Percentiles rank a stretch among this genome's conserved stretches.
phyloP scores from a whole-genome alignment of 2,797 vertebrate genomes.

The Rhynchotus rufescens region DNA sequence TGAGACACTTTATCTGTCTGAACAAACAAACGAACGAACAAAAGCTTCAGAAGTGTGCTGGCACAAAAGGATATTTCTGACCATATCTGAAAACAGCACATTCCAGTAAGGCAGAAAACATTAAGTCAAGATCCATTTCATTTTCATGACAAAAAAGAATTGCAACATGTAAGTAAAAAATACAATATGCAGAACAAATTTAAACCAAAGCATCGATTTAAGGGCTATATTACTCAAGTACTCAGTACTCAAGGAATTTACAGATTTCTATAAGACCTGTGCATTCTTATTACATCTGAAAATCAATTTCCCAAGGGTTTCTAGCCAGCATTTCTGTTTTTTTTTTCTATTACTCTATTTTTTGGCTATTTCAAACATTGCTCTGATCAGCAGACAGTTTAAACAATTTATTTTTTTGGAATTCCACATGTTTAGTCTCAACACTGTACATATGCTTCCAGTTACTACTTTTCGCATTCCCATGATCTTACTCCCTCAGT shows the following conservation, averaged over 20 bases:
- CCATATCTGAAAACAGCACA: background rate
- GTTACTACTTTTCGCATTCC: background rate
- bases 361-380: background rate
- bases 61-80: background rate
- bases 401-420: conserved; percentile 15
- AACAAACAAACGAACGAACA: background rate
- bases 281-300: background rate
- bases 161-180: background rate
- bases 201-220: background rate
- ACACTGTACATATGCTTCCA: background rate
- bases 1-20: background rate
- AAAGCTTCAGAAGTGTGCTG: background rate
- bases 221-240: background rate
- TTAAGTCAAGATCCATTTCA: background rate
- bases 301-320: background rate
- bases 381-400: conserved; percentile 11
- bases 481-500: background rate
- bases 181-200: background rate
- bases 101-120: background rate
- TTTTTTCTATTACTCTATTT: background rate
- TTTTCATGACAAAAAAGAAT: background rate
- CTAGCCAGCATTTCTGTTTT: background rate
- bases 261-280: background rate
- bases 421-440: conserved; percentile 47
- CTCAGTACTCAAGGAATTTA: background rate